phyloP scores from a whole-genome alignment of 2,113 vertebrate genomes.

The Recurvirostra avosetta region DNA sequence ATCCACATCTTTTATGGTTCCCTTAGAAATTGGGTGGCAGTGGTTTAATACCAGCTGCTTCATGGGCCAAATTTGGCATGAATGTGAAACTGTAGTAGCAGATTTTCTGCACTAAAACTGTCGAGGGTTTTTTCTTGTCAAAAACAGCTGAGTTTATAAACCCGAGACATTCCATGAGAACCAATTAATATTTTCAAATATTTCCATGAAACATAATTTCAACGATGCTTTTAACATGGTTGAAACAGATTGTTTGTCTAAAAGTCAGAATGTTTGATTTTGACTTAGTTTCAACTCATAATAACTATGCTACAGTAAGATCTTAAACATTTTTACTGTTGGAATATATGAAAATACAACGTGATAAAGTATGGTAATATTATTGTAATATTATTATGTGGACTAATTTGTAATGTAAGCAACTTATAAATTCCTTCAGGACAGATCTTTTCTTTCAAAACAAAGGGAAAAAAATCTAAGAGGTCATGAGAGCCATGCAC shows the following conservation, averaged over 20 bases:
- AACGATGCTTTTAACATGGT: not conserved
- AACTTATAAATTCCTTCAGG: not conserved
- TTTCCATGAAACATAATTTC: conserved; percentile 24
- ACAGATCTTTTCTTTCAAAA: not conserved
- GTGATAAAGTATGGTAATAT: not conserved
- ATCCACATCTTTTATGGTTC: not conserved
- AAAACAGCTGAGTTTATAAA: conserved; percentile 9
- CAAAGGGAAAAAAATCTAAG: not conserved
- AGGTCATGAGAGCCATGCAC: not conserved
- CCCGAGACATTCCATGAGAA: not conserved
- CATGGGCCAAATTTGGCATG: not conserved
- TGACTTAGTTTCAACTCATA: conserved; percentile 36
- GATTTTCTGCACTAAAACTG: conserved; percentile 3
- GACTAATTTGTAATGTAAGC: not conserved
- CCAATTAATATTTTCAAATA: conserved; percentile 47
- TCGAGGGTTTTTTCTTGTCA: not conserved
- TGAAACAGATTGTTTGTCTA: conserved; percentile 49
- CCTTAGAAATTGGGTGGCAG: not conserved
- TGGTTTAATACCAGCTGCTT: not conserved
- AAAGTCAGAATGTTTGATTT: conserved; percentile 41
- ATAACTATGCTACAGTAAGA: not conserved
- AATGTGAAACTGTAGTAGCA: not conserved
- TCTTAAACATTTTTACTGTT: conserved; percentile 25
- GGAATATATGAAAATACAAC: not conserved
- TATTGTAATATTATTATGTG: not conserved